Evolutionary conservation across 2,113 vertebrate species (phyloP).

Genomic region (Nothobranchius kuhntae): DNA sequence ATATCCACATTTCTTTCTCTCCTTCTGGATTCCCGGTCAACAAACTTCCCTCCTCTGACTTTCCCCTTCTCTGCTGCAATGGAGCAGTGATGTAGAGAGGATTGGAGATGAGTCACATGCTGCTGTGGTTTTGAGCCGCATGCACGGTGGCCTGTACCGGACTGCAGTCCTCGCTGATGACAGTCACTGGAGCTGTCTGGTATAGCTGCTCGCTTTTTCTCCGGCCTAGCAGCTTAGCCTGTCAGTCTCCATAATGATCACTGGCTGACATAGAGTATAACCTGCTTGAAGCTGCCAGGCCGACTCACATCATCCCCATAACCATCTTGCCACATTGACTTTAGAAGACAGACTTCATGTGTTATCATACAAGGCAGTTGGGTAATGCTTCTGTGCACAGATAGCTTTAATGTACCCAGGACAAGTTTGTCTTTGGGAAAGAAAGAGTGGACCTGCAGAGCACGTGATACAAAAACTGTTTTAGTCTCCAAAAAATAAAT

Average conservation of each 20-base stretch:
- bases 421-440: conserved; percentile 28
- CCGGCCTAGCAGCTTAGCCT: conserved; percentile 57
- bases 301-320: conserved; percentile 67
- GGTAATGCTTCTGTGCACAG: conserved; percentile 24
- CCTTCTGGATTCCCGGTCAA: conserved; percentile 28
- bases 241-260: conserved; percentile 74
- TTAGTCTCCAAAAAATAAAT: conserved; percentile 16
- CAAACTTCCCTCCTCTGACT: conserved; percentile 33
- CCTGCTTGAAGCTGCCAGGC: conserved; percentile 76
- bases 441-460: conserved; percentile 12
- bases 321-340: conserved; percentile 54
- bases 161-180: conserved; percentile 45
- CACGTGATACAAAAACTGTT: conserved; percentile 25
- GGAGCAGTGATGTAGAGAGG: conserved; percentile 21
- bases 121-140: conserved; percentile 36
- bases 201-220: conserved; percentile 65
- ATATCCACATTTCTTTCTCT: conserved; percentile 60
- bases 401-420: conserved; percentile 26
- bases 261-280: conserved; percentile 68
- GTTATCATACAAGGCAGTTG: conserved; percentile 33
- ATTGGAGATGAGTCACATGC: conserved; percentile 70
- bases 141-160: conserved; percentile 51
- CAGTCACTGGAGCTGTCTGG: conserved; percentile 51
- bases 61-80: conserved; percentile 53
- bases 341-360: conserved; percentile 60